Evolutionary conservation across 2,888 invertebrate species (phyloP), one percentile per base, ranked within the genome.

Genomic region (Melolontha melolontha): DNA sequence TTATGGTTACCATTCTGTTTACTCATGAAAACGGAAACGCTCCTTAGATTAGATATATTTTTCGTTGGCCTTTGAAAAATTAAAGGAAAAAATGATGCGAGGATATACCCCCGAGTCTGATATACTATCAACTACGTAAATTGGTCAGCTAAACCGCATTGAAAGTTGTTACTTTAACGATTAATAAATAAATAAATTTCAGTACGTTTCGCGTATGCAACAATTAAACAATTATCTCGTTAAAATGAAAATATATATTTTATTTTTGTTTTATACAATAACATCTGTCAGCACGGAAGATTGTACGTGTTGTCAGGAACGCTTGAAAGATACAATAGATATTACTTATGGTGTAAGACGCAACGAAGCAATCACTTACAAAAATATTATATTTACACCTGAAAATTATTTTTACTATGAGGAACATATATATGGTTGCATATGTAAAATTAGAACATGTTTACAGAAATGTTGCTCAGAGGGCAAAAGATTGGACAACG

Each of bases 391-490:
- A 6, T 66, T 55, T 49, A 44, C 54, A 6, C 6, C 40, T 11
- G 22, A 39, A 7, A 42, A 66, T n/a, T 57, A 66, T 29, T 66
- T 40, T 34, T 14, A 47, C 34, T 4, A 42, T 39, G 22, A 66
- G 8, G 40, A 14, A 17, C 54, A 14, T n/a, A 14, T 49, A 5
- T 65, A 65, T 12, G 65, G 65, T 2, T 65, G 65, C 17, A 47
- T 65, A 39, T 65, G 65, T 34, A 16, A 54, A 22, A 44, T 65
- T 27, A 65, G 22, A 44, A 34, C 22, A 16, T 65, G 65, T 12
- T 12, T 65, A 11, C 27, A 27, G n/a, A 65, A 65, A 42, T 65
- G 65, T 44, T 65, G 65, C 17, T 14, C 34, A 29, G 14, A 52
- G 44, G 65, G 55, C 4, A 54, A 65, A 8, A 65, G 41, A 34